Base-by-base conservation (phyloP, 2,113 vertebrate species). In the Mellivora capensis region DNA sequence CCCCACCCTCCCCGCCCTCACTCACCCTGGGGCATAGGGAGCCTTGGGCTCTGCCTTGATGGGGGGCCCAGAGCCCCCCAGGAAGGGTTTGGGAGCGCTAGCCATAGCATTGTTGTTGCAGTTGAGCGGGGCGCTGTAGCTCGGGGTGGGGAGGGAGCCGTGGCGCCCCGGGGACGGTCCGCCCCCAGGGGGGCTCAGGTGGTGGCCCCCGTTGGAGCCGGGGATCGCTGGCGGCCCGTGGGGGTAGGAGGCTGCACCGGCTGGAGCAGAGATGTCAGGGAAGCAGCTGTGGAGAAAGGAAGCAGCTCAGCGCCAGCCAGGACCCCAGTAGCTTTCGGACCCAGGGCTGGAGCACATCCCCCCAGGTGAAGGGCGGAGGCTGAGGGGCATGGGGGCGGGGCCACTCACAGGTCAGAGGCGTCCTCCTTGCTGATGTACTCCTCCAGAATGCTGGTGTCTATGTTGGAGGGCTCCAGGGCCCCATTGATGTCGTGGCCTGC, bases 381-480 rank as follows among this genome's bases (percentile, higher is more conserved):
- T 29, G 0, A 34, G 2, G 25, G 84, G 37, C 37, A 10, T 1
- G 18, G 49, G 85, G 59, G 20, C 0, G 13, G 81, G 83, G 13
- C 57, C 77, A 99, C 99, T 99, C 98, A 99, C 99, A 99, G 99
- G 98, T 99, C 99, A 7, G 99, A 98, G 69, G 99, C 99, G 97
- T 99, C 99, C 97, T 99, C 99, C 98, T 99, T 99, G 99, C 99
- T 99, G 98, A 99, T 99, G 98, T 99, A 99, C 98, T 99, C 99
- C 98, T 99, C 99, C 99, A 99, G 99, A 98, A 99, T 99, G 99
- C 99, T 99, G 77, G 99, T 99, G 99, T 99, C 99, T 3, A 99
- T 99, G 99, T 99, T 99, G 82, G 99, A 99, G 90, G 99, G 99
- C 97, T 99, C 99, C 99, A 99, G 99, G 98, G 99, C 99, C 91